Evolutionary conservation across 2,797 vertebrate genomes (phyloP).

Genomic region (Falco rusticolus): DNA sequence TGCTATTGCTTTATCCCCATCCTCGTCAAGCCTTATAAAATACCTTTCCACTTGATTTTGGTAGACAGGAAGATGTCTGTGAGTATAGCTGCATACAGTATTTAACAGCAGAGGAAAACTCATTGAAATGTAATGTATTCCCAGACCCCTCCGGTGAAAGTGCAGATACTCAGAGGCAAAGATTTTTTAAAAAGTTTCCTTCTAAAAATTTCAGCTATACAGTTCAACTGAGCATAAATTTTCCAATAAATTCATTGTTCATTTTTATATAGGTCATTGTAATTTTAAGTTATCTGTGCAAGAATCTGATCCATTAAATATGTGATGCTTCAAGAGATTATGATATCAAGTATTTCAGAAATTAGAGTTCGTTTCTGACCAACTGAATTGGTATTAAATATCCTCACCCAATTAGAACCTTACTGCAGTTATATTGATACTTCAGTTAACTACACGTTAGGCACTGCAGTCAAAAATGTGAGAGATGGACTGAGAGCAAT

Average conservation of each 20-base stretch:
- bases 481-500: not conserved
- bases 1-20: not conserved
- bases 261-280: not conserved
- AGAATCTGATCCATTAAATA: conserved; percentile 1
- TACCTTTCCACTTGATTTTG: not conserved
- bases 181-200: not conserved
- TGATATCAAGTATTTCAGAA: not conserved
- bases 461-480: not conserved
- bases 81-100: not conserved
- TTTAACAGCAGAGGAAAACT: not conserved
- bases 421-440: not conserved
- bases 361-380: conserved; percentile 32
- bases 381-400: conserved; percentile 5
- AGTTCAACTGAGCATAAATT: not conserved
- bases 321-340: not conserved
- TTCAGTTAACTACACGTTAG: not conserved
- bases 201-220: not conserved
- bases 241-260: not conserved
- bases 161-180: not conserved
- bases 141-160: not conserved
- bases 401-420: conserved; percentile 2
- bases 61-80: not conserved
- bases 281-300: not conserved
- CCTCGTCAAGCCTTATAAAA: not conserved
- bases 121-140: not conserved